Evolutionary conservation across 1,140 invertebrate species (phyloP).

Genomic region (Asobara japonica): DNA sequence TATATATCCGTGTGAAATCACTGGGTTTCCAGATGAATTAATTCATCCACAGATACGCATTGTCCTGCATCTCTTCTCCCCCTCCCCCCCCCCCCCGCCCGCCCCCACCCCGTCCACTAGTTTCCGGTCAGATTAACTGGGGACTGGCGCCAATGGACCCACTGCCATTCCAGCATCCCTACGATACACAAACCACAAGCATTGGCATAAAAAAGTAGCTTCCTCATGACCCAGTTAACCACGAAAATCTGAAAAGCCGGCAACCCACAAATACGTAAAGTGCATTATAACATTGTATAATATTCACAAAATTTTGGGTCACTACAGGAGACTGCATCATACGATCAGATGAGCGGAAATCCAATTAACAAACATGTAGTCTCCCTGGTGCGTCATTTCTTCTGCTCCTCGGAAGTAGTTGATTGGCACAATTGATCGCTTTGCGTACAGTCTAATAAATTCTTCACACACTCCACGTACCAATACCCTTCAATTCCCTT

Average conservation of each 20-base stretch:
- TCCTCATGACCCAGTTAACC: neutral
- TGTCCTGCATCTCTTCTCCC: neutral
- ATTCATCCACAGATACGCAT: neutral
- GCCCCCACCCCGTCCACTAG: neutral
- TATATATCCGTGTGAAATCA: neutral
- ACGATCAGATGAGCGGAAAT: neutral
- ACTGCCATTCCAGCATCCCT: neutral
- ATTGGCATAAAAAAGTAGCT: neutral
- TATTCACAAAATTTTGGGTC: neutral
- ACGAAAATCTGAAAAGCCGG: neutral
- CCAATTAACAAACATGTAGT: neutral
- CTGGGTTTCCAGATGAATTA: neutral
- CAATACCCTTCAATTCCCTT: neutral
- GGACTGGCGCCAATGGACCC: neutral
- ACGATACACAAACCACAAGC: neutral
- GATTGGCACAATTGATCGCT: slow-evolving; percentile 9
- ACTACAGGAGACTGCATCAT: neutral
- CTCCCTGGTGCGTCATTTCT: neutral
- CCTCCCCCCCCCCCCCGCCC: neutral
- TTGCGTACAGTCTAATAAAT: neutral
- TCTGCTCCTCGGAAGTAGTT: slow-evolving; percentile 6
- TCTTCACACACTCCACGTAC: neutral
- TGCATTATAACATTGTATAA: neutral
- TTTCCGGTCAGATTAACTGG: slow-evolving; percentile 5
- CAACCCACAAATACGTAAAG: neutral